Conservation (phyloP, 2,888 invertebrate species). For the Latrodectus elegans region DNA sequence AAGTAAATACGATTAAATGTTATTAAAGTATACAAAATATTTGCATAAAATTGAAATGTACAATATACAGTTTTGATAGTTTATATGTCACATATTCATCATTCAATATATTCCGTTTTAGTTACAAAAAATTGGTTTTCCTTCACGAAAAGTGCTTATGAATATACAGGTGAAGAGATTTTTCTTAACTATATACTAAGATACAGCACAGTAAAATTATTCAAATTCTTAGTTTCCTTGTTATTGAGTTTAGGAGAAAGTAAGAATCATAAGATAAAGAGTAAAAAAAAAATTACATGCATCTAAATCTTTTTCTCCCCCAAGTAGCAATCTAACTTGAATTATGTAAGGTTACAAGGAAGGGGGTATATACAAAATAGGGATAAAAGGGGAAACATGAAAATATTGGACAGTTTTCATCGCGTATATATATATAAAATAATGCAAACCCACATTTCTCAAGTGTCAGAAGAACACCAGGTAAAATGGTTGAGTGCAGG, state of each 20-base stretch:
- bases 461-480: slow-evolving; percentile 62
- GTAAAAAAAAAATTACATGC: neutral
- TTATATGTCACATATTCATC: too few relatives aligned
- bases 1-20: too few relatives aligned
- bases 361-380: slow-evolving; percentile 43
- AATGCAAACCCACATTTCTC: slow-evolving; percentile 60
- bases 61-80: too few relatives aligned
- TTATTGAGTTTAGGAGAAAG: neutral
- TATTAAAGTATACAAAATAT: too few relatives aligned
- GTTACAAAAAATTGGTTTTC: too few relatives aligned
- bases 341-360: slow-evolving; percentile 30
- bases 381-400: slow-evolving; percentile 47
- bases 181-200: too few relatives aligned
- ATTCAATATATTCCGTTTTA: too few relatives aligned
- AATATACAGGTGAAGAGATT: too few relatives aligned
- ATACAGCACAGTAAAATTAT: too few relatives aligned
- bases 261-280: neutral
- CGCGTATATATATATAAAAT: slow-evolving; percentile 53
- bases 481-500: slow-evolving; percentile 45
- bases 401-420: slow-evolving; percentile 67
- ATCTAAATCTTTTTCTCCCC: neutral
- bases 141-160: too few relatives aligned
- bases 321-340: slow-evolving; percentile 54
- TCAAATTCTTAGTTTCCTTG: too few relatives aligned
- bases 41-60: too few relatives aligned